Evolutionary conservation across 2,113 vertebrate genomes (phyloP).

Genomic region (Hippocampus barbouri): DNA sequence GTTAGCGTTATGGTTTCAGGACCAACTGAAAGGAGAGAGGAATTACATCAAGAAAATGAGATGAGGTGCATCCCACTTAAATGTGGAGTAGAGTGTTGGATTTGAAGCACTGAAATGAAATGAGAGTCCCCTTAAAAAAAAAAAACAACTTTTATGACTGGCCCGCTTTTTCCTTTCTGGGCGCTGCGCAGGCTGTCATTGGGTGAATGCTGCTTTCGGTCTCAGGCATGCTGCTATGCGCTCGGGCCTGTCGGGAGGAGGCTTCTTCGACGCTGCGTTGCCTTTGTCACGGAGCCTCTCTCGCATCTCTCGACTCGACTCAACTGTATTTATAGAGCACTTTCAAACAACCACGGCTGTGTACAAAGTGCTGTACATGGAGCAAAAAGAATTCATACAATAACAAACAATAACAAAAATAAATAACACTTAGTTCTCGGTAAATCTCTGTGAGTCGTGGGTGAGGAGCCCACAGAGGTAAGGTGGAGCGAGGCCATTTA

Average conservation of each 20-base stretch:
- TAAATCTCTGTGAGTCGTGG: no score
- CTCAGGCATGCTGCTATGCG: constrained; percentile 53
- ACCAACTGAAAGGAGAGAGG: constrained; percentile 11
- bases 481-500: no score
- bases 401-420: no score
- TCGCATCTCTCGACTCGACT: no score
- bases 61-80: constrained; percentile 26
- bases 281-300: constrained; percentile 13
- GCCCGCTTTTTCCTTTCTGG: constrained; percentile 39
- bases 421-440: no score
- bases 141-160: constrained; percentile 12
- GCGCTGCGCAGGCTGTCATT: constrained; percentile 22
- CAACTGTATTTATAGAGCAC: no score
- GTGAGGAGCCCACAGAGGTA: no score
- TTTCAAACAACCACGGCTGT: no score
- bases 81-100: constrained; percentile 43
- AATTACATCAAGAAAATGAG: not conserved
- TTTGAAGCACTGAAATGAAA: constrained; percentile 43
- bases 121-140: constrained; percentile 34
- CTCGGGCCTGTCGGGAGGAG: constrained; percentile 52
- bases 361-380: no score
- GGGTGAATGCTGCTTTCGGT: constrained; percentile 27
- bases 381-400: no score
- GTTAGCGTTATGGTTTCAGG: not conserved
- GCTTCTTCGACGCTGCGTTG: constrained; percentile 39